Percentiles rank a stretch among this genome's conserved stretches.
Evolutionary conservation across 2,113 vertebrate species (phyloP).

Genomic region (Laticauda laticaudata): DNA sequence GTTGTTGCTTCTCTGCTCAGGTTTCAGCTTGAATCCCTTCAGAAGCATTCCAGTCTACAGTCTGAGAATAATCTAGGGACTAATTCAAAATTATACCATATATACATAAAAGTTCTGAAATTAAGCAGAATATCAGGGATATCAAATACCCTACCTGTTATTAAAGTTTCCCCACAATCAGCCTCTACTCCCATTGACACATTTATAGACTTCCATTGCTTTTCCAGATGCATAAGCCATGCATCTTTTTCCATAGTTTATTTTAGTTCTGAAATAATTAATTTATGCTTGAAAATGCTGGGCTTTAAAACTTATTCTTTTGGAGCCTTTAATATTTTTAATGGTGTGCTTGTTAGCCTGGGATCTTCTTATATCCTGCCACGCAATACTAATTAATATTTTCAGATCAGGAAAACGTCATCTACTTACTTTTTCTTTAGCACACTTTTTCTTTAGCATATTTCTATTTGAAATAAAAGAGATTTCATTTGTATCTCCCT

Average conservation of each 20-base stretch:
- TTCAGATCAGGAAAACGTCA: background rate
- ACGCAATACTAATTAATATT: background rate
- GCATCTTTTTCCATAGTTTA: background rate
- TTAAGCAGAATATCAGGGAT: background rate
- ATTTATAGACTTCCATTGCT: background rate
- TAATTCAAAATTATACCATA: background rate
- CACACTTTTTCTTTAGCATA: background rate
- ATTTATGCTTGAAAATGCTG: background rate
- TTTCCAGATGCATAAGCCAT: background rate
- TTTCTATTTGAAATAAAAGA: background rate
- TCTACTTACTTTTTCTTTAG: background rate
- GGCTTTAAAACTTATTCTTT: background rate
- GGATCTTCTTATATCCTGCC: background rate
- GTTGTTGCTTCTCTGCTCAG: background rate
- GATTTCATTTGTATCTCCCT: background rate
- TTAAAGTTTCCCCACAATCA: background rate
- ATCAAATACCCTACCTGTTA: background rate
- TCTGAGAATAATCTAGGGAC: background rate
- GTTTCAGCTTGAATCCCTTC: background rate
- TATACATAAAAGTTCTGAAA: background rate
- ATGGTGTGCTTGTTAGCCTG: background rate
- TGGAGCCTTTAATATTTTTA: background rate
- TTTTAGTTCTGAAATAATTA: background rate
- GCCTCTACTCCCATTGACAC: background rate
- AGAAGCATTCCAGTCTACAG: background rate